phyloP scores from a whole-genome alignment of 1,140 invertebrate species.

The Bicyclus anynana region DNA sequence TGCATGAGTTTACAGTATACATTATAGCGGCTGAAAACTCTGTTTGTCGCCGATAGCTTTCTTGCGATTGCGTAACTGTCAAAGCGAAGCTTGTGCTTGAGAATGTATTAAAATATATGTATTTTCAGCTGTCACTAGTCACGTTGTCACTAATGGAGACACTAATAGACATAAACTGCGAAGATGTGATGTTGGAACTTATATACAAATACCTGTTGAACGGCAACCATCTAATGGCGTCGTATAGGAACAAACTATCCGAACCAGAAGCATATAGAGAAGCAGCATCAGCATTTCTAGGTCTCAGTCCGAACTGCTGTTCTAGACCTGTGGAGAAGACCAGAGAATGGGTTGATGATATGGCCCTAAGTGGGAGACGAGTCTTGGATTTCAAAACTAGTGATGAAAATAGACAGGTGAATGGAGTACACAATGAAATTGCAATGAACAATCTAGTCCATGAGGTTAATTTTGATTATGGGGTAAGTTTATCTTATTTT shows the following conservation, averaged over 20 bases:
- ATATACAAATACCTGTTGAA: conserved; percentile 92
- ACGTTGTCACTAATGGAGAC: conserved; percentile 95
- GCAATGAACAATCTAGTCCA: conserved; percentile 67
- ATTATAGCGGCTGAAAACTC: too few relatives aligned
- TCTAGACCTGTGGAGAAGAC: conserved; percentile 51
- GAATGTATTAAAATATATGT: not conserved
- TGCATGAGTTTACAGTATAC: too few relatives aligned
- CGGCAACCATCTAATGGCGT: conserved; percentile 92
- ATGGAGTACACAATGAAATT: conserved; percentile 57
- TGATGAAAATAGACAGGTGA: conserved; percentile 42
- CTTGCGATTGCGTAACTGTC: too few relatives aligned
- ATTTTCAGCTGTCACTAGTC: conserved; percentile 90
- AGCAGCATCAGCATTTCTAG: conserved; percentile 90
- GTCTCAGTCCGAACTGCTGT: conserved; percentile 80
- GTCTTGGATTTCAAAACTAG: conserved; percentile 54
- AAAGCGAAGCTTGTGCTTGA: too few relatives aligned
- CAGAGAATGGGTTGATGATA: conserved; percentile 52
- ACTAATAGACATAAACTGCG: conserved; percentile 94
- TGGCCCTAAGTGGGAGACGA: conserved; percentile 48
- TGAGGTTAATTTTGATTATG: conserved; percentile 66
- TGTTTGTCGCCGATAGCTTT: too few relatives aligned
- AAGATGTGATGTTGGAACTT: conserved; percentile 97
- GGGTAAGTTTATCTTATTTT: conserved; percentile 43
- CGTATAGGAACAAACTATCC: conserved; percentile 81
- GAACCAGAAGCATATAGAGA: conserved; percentile 90